phyloP scores from a whole-genome alignment of 2,113 vertebrate species.

The Phylloscopus trochiloides region DNA sequence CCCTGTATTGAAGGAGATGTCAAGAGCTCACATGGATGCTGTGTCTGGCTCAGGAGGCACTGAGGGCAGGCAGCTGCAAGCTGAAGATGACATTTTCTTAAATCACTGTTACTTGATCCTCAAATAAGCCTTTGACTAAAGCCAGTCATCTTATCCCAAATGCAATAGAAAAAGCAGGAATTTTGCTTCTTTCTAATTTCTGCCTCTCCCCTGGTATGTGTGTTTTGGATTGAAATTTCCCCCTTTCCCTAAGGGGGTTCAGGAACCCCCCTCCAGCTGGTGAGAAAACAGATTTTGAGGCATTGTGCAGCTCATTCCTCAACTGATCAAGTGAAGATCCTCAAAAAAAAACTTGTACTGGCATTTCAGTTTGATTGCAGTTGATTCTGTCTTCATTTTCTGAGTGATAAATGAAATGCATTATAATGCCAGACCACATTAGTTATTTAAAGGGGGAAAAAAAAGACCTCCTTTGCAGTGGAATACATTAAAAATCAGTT shows the following conservation, averaged over 20 bases:
- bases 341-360: not conserved
- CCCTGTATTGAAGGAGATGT: not conserved
- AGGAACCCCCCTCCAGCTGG: not conserved
- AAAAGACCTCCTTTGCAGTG: not conserved
- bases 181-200: not conserved
- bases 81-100: not conserved
- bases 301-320: not conserved
- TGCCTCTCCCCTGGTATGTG: not conserved
- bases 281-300: not conserved
- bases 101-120: not conserved
- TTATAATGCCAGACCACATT: not conserved
- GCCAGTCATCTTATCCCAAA: not conserved
- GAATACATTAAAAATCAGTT: conserved; percentile 27
- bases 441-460: not conserved
- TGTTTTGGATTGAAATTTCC: not conserved
- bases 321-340: not conserved
- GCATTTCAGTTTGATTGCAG: conserved; percentile 23
- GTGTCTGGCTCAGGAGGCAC: not conserved
- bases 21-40: not conserved
- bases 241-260: not conserved
- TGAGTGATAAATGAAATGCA: not conserved
- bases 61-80: not conserved
- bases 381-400: not conserved
- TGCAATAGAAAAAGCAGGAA: not conserved
- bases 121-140: not conserved